Conservation (phyloP, 2,113 vertebrate species). For the Rallus limicola region DNA sequence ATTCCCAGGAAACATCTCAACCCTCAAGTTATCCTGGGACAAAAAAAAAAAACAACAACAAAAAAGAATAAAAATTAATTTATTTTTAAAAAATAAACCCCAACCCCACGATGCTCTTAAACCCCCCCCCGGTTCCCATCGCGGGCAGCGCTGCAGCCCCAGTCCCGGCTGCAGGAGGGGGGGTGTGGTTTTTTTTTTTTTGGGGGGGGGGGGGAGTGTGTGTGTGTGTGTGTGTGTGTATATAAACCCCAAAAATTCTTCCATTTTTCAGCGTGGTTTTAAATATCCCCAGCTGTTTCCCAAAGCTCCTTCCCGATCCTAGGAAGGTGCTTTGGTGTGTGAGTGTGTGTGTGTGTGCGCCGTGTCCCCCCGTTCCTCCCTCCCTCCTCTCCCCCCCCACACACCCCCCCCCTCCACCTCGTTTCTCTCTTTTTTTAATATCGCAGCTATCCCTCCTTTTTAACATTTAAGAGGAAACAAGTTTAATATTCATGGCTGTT, state of each 20-base stretch:
- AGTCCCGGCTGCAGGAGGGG: not conserved
- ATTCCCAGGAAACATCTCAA: not conserved
- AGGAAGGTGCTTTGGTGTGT: constrained; percentile 16
- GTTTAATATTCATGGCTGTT: constrained; percentile 77
- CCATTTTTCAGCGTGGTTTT: constrained; percentile 26
- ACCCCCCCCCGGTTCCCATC: not conserved
- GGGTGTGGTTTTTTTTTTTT: no score
- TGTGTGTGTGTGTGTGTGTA: no score
- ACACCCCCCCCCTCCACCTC: not conserved
- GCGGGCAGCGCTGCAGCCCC: not conserved
- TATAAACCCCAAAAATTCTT: not conserved
- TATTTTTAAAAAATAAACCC: no score
- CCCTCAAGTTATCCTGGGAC: not conserved
- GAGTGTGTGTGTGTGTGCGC: no score
- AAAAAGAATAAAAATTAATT: no score
- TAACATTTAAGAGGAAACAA: constrained; percentile 67
- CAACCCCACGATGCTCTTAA: not conserved
- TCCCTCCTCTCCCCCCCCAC: no score
- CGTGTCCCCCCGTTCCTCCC: no score
- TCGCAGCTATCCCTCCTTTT: constrained; percentile 52
- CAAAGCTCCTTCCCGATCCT: constrained; percentile 14
- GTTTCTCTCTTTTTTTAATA: constrained; percentile 43
- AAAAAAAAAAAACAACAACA: not conserved
- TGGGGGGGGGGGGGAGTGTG: no score
- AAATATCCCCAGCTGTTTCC: constrained; percentile 60